A percentile compares a stretch with the other conserved stretches of the same genome.
Conservation (phyloP, 2,797 vertebrate species). For the Periparus ater region DNA sequence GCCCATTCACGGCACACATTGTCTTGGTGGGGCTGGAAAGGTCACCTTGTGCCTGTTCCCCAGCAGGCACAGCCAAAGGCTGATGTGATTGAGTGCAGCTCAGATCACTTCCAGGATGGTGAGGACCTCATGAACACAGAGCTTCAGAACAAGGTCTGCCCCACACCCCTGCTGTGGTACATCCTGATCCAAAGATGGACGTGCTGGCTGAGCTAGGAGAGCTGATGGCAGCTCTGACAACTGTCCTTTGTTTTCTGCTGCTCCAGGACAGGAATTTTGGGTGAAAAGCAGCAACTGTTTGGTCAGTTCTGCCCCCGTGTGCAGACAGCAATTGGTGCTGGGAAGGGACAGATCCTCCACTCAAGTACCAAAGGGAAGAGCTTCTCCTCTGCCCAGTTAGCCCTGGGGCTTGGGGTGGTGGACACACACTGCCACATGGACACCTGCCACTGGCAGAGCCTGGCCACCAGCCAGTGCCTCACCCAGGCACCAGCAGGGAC, state of each 20-base stretch:
- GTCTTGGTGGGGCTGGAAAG: neutral
- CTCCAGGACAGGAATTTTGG: neutral
- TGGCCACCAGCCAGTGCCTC: neutral
- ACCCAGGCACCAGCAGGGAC: neutral
- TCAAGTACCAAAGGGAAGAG: neutral
- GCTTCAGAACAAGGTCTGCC: neutral
- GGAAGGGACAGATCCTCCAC: neutral
- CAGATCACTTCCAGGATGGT: neutral
- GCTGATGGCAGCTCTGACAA: neutral
- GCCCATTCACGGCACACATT: accelerated
- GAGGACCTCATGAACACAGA: neutral
- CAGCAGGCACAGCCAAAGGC: neutral
- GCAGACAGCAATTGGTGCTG: neutral
- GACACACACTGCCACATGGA: accelerated
- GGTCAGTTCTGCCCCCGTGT: neutral
- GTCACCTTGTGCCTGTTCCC: neutral
- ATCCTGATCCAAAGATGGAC: accelerated
- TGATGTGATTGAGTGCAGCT: neutral
- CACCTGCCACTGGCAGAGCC: neutral
- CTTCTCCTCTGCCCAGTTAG: neutral
- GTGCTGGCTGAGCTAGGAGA: neutral
- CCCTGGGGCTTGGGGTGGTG: accelerated
- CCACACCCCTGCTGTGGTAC: accelerated
- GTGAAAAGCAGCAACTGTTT: neutral
- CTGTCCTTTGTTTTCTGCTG: neutral